A percentile compares a stretch with the other conserved stretches of the same genome.
These are phyloP conservation scores for Poeciliopsis infans DNA, from an alignment of 2,797 vertebrate species.

Conservation along the genomic window DNA sequence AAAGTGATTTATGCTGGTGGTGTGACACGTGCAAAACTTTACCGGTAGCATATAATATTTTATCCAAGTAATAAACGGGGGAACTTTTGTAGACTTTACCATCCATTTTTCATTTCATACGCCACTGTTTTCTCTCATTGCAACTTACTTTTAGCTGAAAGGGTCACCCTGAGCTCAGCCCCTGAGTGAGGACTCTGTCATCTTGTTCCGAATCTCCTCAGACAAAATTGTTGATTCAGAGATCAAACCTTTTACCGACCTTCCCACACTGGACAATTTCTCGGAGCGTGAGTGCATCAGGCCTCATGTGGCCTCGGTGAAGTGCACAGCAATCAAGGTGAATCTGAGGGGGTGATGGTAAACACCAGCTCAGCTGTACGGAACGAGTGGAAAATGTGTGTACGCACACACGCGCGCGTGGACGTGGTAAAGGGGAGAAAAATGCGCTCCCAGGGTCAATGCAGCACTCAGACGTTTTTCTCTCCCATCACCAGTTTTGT, in stretches of 20 bases:
- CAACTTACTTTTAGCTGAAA: background rate
- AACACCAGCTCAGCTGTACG: constrained; percentile 44
- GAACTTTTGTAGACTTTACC: background rate
- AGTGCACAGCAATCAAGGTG: constrained; percentile 62
- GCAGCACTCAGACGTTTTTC: constrained; percentile 13
- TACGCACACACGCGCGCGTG: background rate
- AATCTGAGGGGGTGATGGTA: constrained; percentile 43
- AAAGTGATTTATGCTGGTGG: background rate
- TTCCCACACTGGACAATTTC: constrained; percentile 53
- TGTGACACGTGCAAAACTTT: background rate
- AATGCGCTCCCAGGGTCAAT: constrained; percentile 15
- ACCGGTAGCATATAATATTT: background rate
- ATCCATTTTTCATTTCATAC: background rate
- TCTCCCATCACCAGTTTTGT: background rate
- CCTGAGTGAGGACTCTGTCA: constrained; percentile 15
- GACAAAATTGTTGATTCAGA: constrained; percentile 48
- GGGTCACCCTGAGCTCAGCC: constrained; percentile 19
- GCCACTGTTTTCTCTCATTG: background rate
- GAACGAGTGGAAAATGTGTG: constrained; percentile 15
- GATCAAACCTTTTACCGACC: constrained; percentile 65
- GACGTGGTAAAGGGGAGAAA: constrained; percentile 25
- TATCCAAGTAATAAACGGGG: background rate
- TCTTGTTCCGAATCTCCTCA: constrained; percentile 38
- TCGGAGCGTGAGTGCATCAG: constrained; percentile 26
- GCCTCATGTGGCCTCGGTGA: constrained; percentile 52